Base-by-base conservation (phyloP, 2,888 invertebrate genomes). In the Melanostoma mellinum region DNA sequence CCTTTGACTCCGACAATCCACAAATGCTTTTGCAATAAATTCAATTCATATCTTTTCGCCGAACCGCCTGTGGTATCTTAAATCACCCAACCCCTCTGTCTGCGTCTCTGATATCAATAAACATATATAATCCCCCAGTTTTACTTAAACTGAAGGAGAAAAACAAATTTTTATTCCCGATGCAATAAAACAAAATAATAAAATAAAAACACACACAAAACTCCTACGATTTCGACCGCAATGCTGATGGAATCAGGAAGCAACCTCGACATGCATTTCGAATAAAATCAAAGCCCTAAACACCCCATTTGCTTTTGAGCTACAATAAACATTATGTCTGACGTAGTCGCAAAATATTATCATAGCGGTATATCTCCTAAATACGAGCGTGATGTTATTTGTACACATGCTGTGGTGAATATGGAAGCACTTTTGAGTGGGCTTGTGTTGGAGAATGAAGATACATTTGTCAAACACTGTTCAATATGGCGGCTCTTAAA, bases 41-140 rank as follows among this genome's bases (percentile, higher is more conserved):
- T 55, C 36, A 20, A 55, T 20, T 6, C 10, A 20, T 20, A 20
- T 36, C 6, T 20, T 8, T 55, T 36, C 42, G 3, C 20, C 20
- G 20, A 20, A 20, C 20, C 20, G 20, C 20, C 20, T 20, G 20
- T 20, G 20, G 20, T 20, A 20, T 20, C 20, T 20, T 1, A 20
- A 20, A 20, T 20, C 20, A 20, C 20, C 20, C 20, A 20, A 20
- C 20, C 20, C 20, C 20, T 20, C 1, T 20, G 20, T 20, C 10
- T 36, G 36, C 10, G 10, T 36, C 36, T 35, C 2, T 53, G 35
- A 35, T 53, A 52, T 52, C 52, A 52, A 52, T 52, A 52, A 35
- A 52, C 9, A 52, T 33, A 20, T 20, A 2, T 4, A 33, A 35
- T 52, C 3, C 1, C 6, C 35, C 10, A 0, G 53, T 36, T 6